A percentile compares a stretch with the other conserved stretches of the same genome.
These are phyloP conservation scores for Casuarius casuarius DNA, from an alignment of 2,113 vertebrate genomes.

Conservation along the genomic window DNA sequence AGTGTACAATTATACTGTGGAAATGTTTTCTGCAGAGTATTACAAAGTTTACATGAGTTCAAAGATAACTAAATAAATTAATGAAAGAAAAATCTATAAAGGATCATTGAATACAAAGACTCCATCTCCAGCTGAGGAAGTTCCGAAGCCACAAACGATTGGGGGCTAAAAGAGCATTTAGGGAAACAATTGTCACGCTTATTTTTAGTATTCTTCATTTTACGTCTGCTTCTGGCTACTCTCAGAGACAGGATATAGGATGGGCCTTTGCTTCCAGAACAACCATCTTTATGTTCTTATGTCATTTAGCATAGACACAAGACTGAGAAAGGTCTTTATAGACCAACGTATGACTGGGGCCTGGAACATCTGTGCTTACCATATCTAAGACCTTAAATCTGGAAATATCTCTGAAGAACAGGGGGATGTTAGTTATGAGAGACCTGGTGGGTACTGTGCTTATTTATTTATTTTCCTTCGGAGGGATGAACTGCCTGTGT, in stretches of 20 bases:
- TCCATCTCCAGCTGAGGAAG: background rate
- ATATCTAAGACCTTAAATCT: background rate
- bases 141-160: background rate
- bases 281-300: background rate
- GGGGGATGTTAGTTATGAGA: background rate
- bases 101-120: background rate
- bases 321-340: background rate
- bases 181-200: background rate
- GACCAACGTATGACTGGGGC: background rate
- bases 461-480: background rate
- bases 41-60: background rate
- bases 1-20: background rate
- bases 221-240: background rate
- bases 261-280: background rate
- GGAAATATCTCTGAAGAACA: background rate
- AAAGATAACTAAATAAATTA: background rate
- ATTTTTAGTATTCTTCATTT: background rate
- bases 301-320: background rate
- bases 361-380: background rate
- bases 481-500: background rate
- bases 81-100: background rate
- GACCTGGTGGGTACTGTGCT: background rate
- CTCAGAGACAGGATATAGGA: background rate
- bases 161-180: background rate
- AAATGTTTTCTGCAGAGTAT: background rate